phyloP scores from a whole-genome alignment of 2,113 vertebrate species.

The Nothobranchius kuhntae region DNA sequence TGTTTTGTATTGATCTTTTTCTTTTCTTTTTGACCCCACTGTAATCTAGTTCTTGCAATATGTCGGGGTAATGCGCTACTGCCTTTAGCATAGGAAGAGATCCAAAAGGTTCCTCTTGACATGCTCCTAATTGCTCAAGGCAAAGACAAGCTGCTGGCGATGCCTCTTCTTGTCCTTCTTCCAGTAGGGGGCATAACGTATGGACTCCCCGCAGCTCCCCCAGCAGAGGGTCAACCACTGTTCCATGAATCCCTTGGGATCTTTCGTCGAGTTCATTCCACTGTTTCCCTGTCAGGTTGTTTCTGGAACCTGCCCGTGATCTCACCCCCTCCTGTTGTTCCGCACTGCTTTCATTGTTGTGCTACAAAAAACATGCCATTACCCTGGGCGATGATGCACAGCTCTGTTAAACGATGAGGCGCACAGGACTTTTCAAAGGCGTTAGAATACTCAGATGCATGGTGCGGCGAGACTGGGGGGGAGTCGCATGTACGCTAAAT shows the following conservation, averaged over 20 bases:
- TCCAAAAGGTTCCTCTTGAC: constrained; percentile 18
- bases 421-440: constrained; percentile 43
- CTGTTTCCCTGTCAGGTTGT: constrained; percentile 6
- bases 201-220: constrained; percentile 40
- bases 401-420: constrained; percentile 65
- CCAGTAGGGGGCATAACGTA: constrained; percentile 44
- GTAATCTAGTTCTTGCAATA: neutral
- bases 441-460: constrained; percentile 38
- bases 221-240: constrained; percentile 42
- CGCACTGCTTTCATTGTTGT: constrained; percentile 45
- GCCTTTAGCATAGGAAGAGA: constrained; percentile 25
- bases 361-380: constrained; percentile 45
- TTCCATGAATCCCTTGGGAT: constrained; percentile 54
- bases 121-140: constrained; percentile 16
- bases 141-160: constrained; percentile 22
- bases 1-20: constrained; percentile 13
- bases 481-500: constrained; percentile 8
- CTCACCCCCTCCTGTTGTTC: constrained; percentile 57
- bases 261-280: constrained; percentile 3
- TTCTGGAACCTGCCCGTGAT: constrained; percentile 37
- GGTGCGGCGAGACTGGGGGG: constrained; percentile 45
- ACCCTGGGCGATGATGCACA: constrained; percentile 61
- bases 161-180: constrained; percentile 15
- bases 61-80: constrained; percentile 23
- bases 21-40: neutral